These are phyloP conservation scores for Archocentrus centrarchus DNA, from an alignment of 2,113 vertebrate species.

Conservation along the genomic window DNA sequence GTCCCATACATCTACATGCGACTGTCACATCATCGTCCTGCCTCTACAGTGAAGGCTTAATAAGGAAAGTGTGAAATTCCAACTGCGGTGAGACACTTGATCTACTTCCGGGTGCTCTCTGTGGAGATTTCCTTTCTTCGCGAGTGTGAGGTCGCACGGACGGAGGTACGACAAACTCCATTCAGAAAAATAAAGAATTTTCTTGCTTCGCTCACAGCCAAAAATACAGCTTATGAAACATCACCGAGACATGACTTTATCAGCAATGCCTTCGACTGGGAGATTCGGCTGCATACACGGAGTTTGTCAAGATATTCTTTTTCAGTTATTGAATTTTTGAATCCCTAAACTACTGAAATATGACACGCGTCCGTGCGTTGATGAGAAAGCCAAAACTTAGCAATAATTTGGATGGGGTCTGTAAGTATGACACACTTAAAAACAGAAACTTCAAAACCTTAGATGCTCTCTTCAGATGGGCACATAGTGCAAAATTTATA, in stretches of 20 bases:
- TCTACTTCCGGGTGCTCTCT: slow-evolving; percentile 52
- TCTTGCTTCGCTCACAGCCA: background rate
- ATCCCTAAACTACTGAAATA: background rate
- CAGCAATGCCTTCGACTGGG: accelerated
- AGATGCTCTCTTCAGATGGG: too few species aligned
- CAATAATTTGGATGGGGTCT: background rate
- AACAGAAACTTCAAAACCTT: accelerated
- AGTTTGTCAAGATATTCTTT: background rate
- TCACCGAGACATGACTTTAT: too few species aligned
- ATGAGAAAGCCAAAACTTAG: accelerated
- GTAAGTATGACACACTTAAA: accelerated
- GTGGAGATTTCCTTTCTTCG: background rate
- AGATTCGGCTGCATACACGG: background rate
- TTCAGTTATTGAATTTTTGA: background rate
- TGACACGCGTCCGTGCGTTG: background rate
- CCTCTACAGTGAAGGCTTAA: background rate
- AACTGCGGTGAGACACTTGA: background rate
- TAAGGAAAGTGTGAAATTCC: background rate
- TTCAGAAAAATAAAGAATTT: background rate
- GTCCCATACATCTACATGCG: too few species aligned
- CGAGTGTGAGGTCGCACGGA: background rate
- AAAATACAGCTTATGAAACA: accelerated
- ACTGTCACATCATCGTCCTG: background rate
- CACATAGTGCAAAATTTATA: background rate
- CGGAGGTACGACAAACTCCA: background rate